Conservation (phyloP, 2,888 invertebrate genomes). For the Bedellia somnulentella region DNA sequence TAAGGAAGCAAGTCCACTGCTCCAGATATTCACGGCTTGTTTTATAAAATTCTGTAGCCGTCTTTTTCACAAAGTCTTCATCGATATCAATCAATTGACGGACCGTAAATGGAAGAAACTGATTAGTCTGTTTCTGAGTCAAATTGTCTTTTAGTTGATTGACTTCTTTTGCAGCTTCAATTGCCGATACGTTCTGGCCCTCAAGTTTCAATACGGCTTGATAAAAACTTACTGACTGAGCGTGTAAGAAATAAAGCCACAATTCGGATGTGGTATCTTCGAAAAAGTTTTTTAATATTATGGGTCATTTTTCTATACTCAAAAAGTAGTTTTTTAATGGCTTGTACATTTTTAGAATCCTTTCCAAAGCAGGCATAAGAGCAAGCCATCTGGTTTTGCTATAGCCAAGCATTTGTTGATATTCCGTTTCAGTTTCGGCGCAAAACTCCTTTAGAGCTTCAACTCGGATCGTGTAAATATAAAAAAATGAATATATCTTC, state of each 20-base stretch:
- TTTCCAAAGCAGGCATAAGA: constrained; percentile 9
- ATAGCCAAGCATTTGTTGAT: constrained; percentile 4
- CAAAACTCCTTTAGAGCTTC: constrained; percentile 14
- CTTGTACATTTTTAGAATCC: constrained; percentile 18
- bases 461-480: constrained; percentile 13
- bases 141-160: too few relatives aligned
- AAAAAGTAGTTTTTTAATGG: constrained; percentile 19
- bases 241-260: constrained; percentile 15
- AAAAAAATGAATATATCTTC: constrained; percentile 14
- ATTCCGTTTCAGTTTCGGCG: constrained; percentile 10
- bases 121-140: too few relatives aligned
- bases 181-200: too few relatives aligned
- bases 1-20: too few relatives aligned
- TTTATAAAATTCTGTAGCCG: too few relatives aligned
- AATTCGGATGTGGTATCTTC: constrained; percentile 16
- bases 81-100: too few relatives aligned
- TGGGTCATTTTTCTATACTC: constrained; percentile 17
- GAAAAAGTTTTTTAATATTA: constrained; percentile 15
- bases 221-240: too few relatives aligned
- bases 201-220: too few relatives aligned
- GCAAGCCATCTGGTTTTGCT: constrained; percentile 8
- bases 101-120: too few relatives aligned
- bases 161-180: too few relatives aligned
- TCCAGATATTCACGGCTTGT: too few relatives aligned
- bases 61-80: too few relatives aligned